A percentile compares a stretch with the other conserved stretches of the same genome.
Evolutionary conservation across 2,888 invertebrate genomes (phyloP).

Genomic region (Acutogordius australiensis): DNA sequence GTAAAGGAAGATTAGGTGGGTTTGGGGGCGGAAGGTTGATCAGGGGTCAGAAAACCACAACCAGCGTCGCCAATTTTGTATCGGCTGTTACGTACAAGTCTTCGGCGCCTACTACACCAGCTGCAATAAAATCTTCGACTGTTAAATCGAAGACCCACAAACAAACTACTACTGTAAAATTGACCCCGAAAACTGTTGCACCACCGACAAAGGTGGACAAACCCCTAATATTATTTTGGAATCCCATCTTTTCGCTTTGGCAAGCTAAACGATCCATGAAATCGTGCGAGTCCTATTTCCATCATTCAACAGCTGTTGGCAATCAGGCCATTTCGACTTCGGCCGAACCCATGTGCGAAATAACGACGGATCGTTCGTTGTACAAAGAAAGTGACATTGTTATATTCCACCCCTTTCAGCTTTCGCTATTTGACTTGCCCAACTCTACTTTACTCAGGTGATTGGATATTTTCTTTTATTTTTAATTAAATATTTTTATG

Average conservation of each 20-base stretch:
- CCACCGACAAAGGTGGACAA: neutral
- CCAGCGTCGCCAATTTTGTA: too few species aligned
- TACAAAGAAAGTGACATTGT: neutral
- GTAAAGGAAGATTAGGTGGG: too few species aligned
- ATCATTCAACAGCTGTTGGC: neutral
- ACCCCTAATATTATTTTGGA: neutral
- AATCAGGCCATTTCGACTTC: neutral
- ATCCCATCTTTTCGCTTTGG: conserved; percentile 4
- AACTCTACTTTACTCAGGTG: too few species aligned
- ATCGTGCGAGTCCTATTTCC: neutral
- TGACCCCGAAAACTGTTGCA: neutral
- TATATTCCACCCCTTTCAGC: neutral
- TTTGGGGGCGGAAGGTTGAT: too few species aligned
- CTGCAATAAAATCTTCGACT: too few species aligned
- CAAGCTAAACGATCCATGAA: conserved; percentile 3
- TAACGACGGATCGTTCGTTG: neutral
- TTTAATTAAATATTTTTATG: too few species aligned
- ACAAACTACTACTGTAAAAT: neutral
- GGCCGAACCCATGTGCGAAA: neutral
- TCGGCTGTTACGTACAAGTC: too few species aligned
- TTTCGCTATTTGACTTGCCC: neutral
- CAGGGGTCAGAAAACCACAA: too few species aligned
- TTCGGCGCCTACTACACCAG: too few species aligned
- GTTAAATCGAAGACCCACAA: too few species aligned
- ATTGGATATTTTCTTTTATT: too few species aligned